Evolutionary conservation across 2,113 vertebrate species (phyloP).

Genomic region (Talpa occidentalis): DNA sequence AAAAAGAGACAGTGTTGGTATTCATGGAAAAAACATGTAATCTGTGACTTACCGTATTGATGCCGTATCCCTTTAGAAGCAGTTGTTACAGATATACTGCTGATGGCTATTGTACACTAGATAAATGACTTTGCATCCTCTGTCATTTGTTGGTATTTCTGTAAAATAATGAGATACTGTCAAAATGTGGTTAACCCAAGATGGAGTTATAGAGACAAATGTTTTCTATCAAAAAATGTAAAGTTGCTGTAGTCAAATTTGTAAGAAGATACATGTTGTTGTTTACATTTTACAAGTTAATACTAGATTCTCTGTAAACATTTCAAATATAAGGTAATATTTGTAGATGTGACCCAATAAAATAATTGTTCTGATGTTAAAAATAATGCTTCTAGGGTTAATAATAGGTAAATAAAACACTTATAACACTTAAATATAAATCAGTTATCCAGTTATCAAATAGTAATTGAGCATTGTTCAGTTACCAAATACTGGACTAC

Average conservation of each 20-base stretch:
- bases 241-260: neutral
- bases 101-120: neutral
- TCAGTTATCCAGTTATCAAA: neutral
- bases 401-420: neutral
- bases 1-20: neutral
- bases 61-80: neutral
- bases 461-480: neutral
- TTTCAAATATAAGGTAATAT: constrained; percentile 27
- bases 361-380: neutral
- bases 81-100: neutral
- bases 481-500: neutral
- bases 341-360: neutral
- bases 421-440: neutral
- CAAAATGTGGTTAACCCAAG: neutral
- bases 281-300: neutral
- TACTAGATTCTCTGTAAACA: neutral
- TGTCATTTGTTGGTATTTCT: neutral
- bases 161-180: neutral
- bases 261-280: neutral
- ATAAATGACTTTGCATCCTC: neutral
- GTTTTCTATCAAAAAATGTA: neutral
- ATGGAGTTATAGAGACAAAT: neutral
- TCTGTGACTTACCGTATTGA: neutral
- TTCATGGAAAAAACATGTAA: neutral
- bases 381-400: neutral